Conservation (phyloP, 2,797 vertebrate species). For the Rhinatrema bivittatum region DNA sequence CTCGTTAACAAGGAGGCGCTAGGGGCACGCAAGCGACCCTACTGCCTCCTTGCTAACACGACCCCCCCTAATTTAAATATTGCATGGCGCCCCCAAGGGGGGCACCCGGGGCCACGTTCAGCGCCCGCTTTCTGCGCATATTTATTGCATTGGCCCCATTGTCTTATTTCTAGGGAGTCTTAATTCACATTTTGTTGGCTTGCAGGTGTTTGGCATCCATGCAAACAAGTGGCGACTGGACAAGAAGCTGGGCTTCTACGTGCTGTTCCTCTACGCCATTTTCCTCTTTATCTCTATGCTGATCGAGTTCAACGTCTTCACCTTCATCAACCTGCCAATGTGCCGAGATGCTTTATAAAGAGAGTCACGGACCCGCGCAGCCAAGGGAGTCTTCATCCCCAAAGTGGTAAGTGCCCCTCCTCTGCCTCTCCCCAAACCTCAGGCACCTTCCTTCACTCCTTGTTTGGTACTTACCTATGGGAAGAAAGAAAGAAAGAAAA, state of each 20-base stretch:
- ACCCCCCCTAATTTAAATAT: no score
- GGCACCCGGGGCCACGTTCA: no score
- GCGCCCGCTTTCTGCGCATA: no score
- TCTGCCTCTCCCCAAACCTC: background rate
- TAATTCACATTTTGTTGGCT: conserved; percentile 23
- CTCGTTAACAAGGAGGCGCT: no score
- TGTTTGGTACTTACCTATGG: no score
- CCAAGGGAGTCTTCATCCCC: background rate
- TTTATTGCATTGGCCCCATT: no score
- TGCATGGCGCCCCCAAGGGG: no score
- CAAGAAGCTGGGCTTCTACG: conserved; percentile 79
- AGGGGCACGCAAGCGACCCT: no score
- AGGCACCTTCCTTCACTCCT: no score
- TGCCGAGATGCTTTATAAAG: conserved; percentile 73
- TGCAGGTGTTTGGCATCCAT: conserved; percentile 85
- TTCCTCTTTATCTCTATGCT: conserved; percentile 93
- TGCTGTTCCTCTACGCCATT: conserved; percentile 78
- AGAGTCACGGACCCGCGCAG: background rate
- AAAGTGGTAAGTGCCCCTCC: background rate
- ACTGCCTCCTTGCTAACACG: no score
- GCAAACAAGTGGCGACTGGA: conserved; percentile 90
- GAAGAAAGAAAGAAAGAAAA: no score
- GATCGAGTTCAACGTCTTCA: conserved; percentile 97
- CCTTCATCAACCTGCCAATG: conserved; percentile 97
- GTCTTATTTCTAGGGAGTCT: no score